Evolutionary conservation across 2,797 vertebrate genomes (phyloP), one percentile per base, ranked within the genome.

Genomic region (Syndactyla subalaris): DNA sequence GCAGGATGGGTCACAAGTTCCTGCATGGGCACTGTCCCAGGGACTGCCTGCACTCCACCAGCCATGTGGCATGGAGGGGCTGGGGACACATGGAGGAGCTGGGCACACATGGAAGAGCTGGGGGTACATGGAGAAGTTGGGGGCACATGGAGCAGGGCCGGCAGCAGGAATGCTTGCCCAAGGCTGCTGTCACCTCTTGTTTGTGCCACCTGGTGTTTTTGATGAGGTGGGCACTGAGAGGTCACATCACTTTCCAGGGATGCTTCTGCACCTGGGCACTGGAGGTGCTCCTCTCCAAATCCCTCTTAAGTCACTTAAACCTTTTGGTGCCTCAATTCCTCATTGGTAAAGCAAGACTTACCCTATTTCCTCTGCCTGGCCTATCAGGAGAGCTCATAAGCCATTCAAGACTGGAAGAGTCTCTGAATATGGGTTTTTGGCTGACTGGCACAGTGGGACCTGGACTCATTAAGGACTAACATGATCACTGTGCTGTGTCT

Each of bases 261-360:
- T 46, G 66, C 5, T 84, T 81, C 73, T 30, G 66, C 1, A 7
- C 54, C 78, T 14, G 8, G 24, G n/a, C 38, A 70, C 39, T 51
- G 24, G 70, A 78, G 66, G 71, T 24, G 16, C 24, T 76, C 62
- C n/a, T 43, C 24, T 81, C 51, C 2, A 12, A 93, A 95, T 70
- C 77, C 55, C 45, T 46, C 14, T 54, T 88, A 94, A 92, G 34
- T 78, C 89, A 74, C 80, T 85, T 90, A 83, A 86, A 84, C 36
- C 70, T 55, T 75, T 36, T 20, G 32, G 80, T 70, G 55, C 66
- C 71, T 94, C 79, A 54, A 8, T 65, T 94, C 46, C 43, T 51
- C 38, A 22, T 21, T 2, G 6, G 43, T 36, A 79, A 73, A 73
- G 43, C 1, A 1, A 90, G n/a, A 48, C 34, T 94, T 54, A 73